Percentiles rank a stretch among this genome's conserved stretches.
Conservation (phyloP, 2,113 vertebrate species). For the Willisornis vidua region DNA sequence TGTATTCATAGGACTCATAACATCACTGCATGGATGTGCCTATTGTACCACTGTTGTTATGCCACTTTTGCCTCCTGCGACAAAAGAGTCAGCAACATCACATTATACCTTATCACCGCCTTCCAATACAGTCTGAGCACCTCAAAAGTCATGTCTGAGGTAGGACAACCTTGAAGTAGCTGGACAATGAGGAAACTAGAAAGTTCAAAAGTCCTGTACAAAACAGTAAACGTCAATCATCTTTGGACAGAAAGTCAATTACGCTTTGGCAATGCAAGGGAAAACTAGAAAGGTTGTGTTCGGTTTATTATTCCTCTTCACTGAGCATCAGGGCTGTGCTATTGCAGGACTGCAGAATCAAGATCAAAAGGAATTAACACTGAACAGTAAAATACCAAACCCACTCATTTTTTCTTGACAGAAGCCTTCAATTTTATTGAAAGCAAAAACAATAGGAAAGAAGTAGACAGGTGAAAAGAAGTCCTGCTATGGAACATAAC, state of each 20-base stretch:
- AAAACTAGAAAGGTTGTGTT: slow-evolving; percentile 14
- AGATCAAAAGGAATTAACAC: slow-evolving; percentile 5
- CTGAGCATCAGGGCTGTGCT: not conserved
- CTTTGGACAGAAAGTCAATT: slow-evolving; percentile 33
- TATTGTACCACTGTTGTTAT: not conserved
- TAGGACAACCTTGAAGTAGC: not conserved
- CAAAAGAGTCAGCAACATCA: not conserved
- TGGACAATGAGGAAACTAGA: not conserved
- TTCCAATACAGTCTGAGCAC: not conserved
- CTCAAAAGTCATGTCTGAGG: slow-evolving; percentile 16
- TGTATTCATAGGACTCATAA: not conserved
- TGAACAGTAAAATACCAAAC: not conserved
- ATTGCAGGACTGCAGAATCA: not conserved
- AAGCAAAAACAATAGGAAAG: slow-evolving; percentile 6
- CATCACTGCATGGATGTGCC: not conserved
- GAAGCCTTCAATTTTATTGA: not conserved
- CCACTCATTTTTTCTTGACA: not conserved
- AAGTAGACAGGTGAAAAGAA: not conserved
- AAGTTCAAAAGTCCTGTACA: slow-evolving; percentile 34
- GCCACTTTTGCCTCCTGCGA: not conserved
- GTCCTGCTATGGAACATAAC: not conserved
- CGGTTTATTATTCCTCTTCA: slow-evolving; percentile 14
- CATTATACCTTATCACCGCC: not conserved
- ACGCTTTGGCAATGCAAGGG: slow-evolving; percentile 3
- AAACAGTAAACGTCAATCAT: slow-evolving; percentile 35